phyloP scores from a whole-genome alignment of 1,140 invertebrate species.

The Trigoniulus corallinus region DNA sequence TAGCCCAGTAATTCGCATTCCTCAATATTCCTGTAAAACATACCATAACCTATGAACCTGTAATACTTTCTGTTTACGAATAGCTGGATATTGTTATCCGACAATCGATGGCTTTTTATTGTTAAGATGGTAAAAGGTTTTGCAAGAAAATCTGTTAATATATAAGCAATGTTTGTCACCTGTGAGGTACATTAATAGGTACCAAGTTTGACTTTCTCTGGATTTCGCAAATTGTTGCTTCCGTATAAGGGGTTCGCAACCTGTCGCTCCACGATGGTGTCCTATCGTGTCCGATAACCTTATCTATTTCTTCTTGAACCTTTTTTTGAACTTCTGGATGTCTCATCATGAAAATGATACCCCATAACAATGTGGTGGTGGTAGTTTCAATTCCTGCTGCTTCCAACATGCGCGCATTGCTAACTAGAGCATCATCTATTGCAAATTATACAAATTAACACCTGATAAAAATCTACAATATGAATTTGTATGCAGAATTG shows the following conservation, averaged over 20 bases:
- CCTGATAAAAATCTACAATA: too few relatives aligned
- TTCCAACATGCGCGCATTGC: background rate
- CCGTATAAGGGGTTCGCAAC: slow-evolving; percentile 20
- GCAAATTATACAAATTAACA: too few relatives aligned
- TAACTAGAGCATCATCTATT: too few relatives aligned
- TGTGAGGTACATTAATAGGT: too few relatives aligned
- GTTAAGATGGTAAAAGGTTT: too few relatives aligned
- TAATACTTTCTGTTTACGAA: too few relatives aligned
- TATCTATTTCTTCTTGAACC: slow-evolving; percentile 26
- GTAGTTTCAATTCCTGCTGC: slow-evolving; percentile 31
- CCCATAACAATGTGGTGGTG: slow-evolving; percentile 25
- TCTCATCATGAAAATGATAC: slow-evolving; percentile 23
- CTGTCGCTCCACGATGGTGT: slow-evolving; percentile 13
- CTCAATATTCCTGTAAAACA: slow-evolving; percentile 1
- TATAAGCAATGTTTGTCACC: too few relatives aligned
- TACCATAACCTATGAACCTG: too few relatives aligned
- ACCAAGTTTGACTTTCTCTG: slow-evolving; percentile 16
- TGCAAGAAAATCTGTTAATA: too few relatives aligned
- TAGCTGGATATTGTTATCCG: too few relatives aligned
- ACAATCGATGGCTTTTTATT: background rate
- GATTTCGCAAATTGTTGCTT: slow-evolving; percentile 22
- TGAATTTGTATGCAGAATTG: too few relatives aligned
- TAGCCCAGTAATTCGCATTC: slow-evolving; percentile 15
- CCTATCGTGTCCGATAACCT: slow-evolving; percentile 21
- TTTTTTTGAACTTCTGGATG: slow-evolving; percentile 25